Conservation (phyloP, 1,140 invertebrate species). For the Idris sp. region DNA sequence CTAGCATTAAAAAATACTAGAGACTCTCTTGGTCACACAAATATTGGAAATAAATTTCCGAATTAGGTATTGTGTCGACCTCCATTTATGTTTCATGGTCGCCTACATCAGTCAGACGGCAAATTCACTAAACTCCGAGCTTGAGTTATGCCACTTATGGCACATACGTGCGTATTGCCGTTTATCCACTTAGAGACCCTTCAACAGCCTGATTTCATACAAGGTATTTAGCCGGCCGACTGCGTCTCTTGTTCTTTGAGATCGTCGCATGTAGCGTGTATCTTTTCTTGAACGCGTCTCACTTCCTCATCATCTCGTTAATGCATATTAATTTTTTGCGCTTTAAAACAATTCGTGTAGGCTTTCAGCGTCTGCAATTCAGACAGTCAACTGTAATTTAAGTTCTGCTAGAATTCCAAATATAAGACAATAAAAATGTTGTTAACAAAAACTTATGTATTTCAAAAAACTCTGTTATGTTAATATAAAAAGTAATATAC, state of each 20-base stretch:
- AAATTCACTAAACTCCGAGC: slow-evolving; percentile 54
- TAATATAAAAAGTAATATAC: too few relatives aligned
- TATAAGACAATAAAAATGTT: too few relatives aligned
- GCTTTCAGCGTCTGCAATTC: too few relatives aligned
- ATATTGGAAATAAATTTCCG: slow-evolving; percentile 33
- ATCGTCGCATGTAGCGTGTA: slow-evolving; percentile 6
- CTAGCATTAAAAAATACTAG: too few relatives aligned
- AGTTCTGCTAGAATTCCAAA: too few relatives aligned
- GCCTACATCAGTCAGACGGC: slow-evolving; percentile 24
- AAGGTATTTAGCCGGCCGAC: slow-evolving; percentile 40
- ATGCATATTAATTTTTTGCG: too few relatives aligned
- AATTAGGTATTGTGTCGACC: slow-evolving; percentile 38
- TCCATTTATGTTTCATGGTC: slow-evolving; percentile 53
- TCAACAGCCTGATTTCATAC: slow-evolving; percentile 56
- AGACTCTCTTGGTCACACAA: too few relatives aligned
- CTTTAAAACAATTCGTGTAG: too few relatives aligned
- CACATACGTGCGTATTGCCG: slow-evolving; percentile 31
- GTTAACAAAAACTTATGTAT: too few relatives aligned
- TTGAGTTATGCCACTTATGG: slow-evolving; percentile 43
- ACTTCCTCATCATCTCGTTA: slow-evolving; percentile 43
- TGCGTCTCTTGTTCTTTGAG: slow-evolving; percentile 32
- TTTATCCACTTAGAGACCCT: slow-evolving; percentile 58
- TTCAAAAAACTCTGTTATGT: too few relatives aligned
- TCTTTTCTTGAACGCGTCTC: slow-evolving; percentile 40
- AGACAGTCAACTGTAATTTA: too few relatives aligned